A percentile compares a stretch with the other conserved stretches of the same genome.
Conservation (phyloP, 2,797 vertebrate species). For the Paratrypauchen microcephalus region DNA sequence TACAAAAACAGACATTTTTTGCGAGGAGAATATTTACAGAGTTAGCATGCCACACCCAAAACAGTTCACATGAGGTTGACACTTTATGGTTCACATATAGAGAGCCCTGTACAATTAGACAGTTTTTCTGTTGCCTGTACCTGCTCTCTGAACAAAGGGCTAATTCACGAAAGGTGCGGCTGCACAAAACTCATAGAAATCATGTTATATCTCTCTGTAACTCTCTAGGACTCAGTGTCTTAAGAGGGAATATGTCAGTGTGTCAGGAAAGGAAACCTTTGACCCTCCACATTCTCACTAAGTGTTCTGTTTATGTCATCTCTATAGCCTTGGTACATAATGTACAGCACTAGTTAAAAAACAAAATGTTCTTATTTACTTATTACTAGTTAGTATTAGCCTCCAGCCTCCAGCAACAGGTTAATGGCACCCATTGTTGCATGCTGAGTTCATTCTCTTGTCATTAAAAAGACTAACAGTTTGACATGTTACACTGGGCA, state of each 20-base stretch:
- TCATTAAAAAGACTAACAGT: constrained; percentile 6
- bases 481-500: constrained; percentile 15
- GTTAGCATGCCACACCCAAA: constrained; percentile 33
- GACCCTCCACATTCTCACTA: constrained; percentile 3
- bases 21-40: background rate
- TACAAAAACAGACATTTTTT: background rate
- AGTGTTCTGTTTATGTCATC: background rate
- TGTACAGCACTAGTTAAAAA: background rate
- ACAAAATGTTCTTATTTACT: constrained; percentile 1
- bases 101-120: constrained; percentile 46
- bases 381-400: background rate
- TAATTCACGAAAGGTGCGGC: constrained; percentile 41
- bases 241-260: constrained; percentile 34
- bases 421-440: background rate
- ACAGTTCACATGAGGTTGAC: constrained; percentile 21
- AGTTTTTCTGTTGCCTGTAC: constrained; percentile 51
- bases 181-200: constrained; percentile 26
- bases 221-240: constrained; percentile 5
- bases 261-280: constrained; percentile 32
- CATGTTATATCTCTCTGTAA: constrained; percentile 35
- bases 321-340: background rate
- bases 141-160: constrained; percentile 39
- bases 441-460: background rate
- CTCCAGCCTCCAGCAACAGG: background rate
- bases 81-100: constrained; percentile 17